phyloP scores from a whole-genome alignment of 1,140 invertebrate species.

The Neodiprion fabricii region DNA sequence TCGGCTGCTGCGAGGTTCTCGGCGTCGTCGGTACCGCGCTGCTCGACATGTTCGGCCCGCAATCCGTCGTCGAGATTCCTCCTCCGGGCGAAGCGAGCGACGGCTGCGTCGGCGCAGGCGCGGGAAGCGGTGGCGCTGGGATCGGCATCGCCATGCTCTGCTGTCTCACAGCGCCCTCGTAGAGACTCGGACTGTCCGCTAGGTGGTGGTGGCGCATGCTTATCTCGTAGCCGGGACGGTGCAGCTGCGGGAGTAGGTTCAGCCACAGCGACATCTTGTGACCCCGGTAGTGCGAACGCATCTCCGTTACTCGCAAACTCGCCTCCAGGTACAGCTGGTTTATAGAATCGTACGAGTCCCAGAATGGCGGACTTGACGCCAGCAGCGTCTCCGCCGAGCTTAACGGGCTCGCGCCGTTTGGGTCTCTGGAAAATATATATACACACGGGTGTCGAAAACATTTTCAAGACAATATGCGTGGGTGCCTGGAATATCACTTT shows the following conservation, averaged over 20 bases:
- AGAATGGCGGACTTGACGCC: conserved; percentile 68
- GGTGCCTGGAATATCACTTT: too few relatives aligned
- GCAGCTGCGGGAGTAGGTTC: conserved; percentile 87
- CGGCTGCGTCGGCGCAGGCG: conserved; percentile 58
- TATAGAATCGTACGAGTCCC: conserved; percentile 89
- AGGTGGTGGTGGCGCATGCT: conserved; percentile 81
- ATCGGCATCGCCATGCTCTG: conserved; percentile 70
- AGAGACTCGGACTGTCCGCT: conserved; percentile 72
- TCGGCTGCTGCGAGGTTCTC: conserved; percentile 48
- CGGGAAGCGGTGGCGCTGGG: conserved; percentile 56
- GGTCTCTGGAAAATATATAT: conserved; percentile 66
- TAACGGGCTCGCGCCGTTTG: conserved; percentile 63
- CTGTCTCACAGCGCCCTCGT: conserved; percentile 74
- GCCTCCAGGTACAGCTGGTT: conserved; percentile 88
- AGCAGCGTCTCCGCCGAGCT: conserved; percentile 24
- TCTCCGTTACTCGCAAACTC: conserved; percentile 72
- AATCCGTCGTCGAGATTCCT: conserved; percentile 50
- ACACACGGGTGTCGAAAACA: not conserved
- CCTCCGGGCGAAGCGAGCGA: conserved; percentile 41
- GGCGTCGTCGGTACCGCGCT: conserved; percentile 50
- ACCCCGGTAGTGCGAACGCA: conserved; percentile 84
- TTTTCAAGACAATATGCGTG: too few relatives aligned
- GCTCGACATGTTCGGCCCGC: conserved; percentile 54
- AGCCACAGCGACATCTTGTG: conserved; percentile 94
- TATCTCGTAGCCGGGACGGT: conserved; percentile 77